Conservation (phyloP, 2,113 vertebrate species). For the Lates calcarifer region DNA sequence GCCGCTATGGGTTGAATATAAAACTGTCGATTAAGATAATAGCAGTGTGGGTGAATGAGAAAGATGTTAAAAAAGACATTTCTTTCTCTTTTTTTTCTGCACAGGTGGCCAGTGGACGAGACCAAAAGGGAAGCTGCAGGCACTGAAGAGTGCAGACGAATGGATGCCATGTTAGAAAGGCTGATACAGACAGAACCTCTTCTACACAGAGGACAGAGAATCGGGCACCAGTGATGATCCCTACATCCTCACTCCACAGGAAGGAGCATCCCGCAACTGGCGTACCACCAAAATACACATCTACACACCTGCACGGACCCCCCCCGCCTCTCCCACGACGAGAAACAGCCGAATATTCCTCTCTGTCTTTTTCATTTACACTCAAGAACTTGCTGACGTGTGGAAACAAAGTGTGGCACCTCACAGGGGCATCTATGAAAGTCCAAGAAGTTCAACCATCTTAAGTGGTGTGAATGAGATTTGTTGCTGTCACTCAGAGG, state of each 20-base stretch:
- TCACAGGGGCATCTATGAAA: constrained; percentile 41
- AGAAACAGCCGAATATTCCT: constrained; percentile 32
- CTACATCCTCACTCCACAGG: constrained; percentile 45
- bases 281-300: constrained; percentile 49
- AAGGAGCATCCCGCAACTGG: constrained; percentile 61
- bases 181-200: constrained; percentile 57
- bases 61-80: constrained; percentile 11
- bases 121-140: constrained; percentile 59
- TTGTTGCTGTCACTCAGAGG: constrained; percentile 38
- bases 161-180: constrained; percentile 62
- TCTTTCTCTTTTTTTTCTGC: constrained; percentile 9
- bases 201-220: constrained; percentile 59
- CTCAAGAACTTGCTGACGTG: constrained; percentile 32
- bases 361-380: constrained; percentile 26
- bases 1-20: constrained; percentile 28
- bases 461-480: constrained; percentile 66
- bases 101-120: constrained; percentile 59
- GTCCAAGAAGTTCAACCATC: constrained; percentile 12
- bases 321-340: too few species aligned
- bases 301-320: constrained; percentile 48
- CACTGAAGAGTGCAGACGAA: constrained; percentile 60
- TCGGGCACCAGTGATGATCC: constrained; percentile 68
- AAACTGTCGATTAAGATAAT: constrained; percentile 32
- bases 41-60: constrained; percentile 9
- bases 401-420: constrained; percentile 22